A percentile compares a stretch with the other conserved stretches of the same genome.
Evolutionary conservation across 2,888 invertebrate genomes (phyloP).

Genomic region (Cetonia aurata): DNA sequence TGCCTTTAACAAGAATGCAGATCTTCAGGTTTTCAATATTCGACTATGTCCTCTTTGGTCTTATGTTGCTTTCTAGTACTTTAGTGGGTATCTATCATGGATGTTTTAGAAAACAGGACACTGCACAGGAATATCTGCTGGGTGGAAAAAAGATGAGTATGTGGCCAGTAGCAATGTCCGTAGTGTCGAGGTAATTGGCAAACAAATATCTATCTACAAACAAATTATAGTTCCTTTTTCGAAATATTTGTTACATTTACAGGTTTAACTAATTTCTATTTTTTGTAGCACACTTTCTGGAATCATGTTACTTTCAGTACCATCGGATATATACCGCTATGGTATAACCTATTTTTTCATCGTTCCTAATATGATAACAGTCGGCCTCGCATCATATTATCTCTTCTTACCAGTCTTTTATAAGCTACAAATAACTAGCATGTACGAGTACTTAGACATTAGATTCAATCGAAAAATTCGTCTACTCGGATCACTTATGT

Average conservation of each 20-base stretch:
- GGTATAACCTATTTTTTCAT: slow-evolving; percentile 72
- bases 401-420: slow-evolving; percentile 76
- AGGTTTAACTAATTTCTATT: neutral
- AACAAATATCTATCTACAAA: neutral
- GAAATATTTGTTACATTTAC: neutral
- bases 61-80: slow-evolving; percentile 66
- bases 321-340: slow-evolving; percentile 79
- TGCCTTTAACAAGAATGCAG: slow-evolving; percentile 56
- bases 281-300: slow-evolving; percentile 76
- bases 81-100: slow-evolving; percentile 70
- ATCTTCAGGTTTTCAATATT: slow-evolving; percentile 60
- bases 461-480: slow-evolving; percentile 74
- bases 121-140: slow-evolving; percentile 74
- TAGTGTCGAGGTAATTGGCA: slow-evolving; percentile 16
- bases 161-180: slow-evolving; percentile 76
- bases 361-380: slow-evolving; percentile 63
- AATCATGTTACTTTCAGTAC: slow-evolving; percentile 79
- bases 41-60: slow-evolving; percentile 55
- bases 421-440: slow-evolving; percentile 76
- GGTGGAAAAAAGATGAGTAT: slow-evolving; percentile 77
- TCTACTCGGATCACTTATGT: slow-evolving; percentile 72
- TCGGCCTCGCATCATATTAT: slow-evolving; percentile 59
- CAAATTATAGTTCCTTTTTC: neutral
- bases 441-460: slow-evolving; percentile 76
- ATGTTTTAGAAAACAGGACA: slow-evolving; percentile 68